Percentiles rank a stretch among this genome's conserved stretches.
Evolutionary conservation across 2,888 invertebrate species (phyloP).

Genomic region (Cremastinae sp.): DNA sequence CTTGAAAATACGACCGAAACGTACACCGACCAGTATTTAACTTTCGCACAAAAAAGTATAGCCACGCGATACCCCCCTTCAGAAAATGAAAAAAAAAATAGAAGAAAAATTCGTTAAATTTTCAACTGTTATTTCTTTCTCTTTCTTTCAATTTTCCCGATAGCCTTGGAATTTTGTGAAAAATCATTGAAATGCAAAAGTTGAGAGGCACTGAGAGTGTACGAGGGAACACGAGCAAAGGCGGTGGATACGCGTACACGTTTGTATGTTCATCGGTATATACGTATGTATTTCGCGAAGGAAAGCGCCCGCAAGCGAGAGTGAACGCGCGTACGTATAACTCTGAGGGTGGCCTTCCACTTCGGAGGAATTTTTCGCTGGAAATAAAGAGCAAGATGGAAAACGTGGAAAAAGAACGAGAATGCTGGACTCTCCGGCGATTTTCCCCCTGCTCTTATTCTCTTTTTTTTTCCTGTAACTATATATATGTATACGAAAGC

Average conservation of each 20-base stretch:
- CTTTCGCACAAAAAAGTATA: background rate
- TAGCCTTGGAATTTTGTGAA: background rate
- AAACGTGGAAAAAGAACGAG: conserved; percentile 66
- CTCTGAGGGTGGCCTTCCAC: conserved; percentile 44
- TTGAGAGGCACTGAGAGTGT: conserved; percentile 65
- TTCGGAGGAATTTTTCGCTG: conserved; percentile 37
- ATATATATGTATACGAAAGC: conserved; percentile 28
- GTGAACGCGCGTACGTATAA: conserved; percentile 62
- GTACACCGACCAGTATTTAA: background rate
- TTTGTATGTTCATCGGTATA: background rate
- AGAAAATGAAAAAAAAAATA: background rate
- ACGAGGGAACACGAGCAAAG: conserved; percentile 49
- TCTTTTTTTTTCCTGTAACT: conserved; percentile 8
- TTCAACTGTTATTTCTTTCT: no score
- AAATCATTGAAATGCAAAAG: conserved; percentile 38
- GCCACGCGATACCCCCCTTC: background rate
- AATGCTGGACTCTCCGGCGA: conserved; percentile 76
- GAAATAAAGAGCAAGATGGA: conserved; percentile 63
- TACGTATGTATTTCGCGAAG: conserved; percentile 42
- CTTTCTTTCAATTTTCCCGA: background rate
- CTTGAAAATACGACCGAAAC: conserved; percentile 8
- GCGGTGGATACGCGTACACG: conserved; percentile 25
- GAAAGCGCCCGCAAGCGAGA: conserved; percentile 60
- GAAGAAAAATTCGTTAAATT: background rate
- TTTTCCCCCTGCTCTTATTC: conserved; percentile 61